Evolutionary conservation across 2,797 vertebrate species (phyloP), one percentile per base, ranked within the genome.

Genomic region (Cossypha niveicapilla): DNA sequence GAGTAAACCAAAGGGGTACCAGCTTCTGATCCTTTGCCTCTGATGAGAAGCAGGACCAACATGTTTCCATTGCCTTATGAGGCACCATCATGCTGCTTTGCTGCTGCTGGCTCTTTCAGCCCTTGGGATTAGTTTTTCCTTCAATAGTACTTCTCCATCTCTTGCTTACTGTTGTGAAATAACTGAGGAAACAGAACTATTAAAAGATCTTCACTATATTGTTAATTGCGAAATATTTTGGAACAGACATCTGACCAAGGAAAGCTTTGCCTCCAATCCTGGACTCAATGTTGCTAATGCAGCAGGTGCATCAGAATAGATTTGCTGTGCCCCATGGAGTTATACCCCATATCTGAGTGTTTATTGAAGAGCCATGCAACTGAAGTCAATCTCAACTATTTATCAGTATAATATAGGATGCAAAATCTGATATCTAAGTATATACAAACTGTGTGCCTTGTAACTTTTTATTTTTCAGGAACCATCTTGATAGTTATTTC

Each of bases 351-450:
- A 45, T 54, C 5, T 75, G 22, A 62, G 32, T 60, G 24, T 47
- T 76, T 62, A 32, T 17, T 57, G 25, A 91, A 63, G 68, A 67
- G 11, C 30, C 48, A 12, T 48, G 44, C 35, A 72, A 58, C 11
- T 51, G 25, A 70, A 75, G 11, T 56, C 10, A 61, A 42, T 77
- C n/a, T 10, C 13, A 72, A 8, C 14, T 58, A 28, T 71, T 83
- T 32, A 34, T 61, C 58, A 53, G 1, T 37, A n/a, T 45, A 54
- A 76, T 13, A 39, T 0, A 44, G 34, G 27, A 35, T 63, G 23
- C 44, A 89, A 51, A 88, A 92, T 83, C n/a, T 48, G n/a, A 4
- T 88, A 19, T 12, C n/a, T 79, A 66, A 88, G 63, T 57, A 42
- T 9, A 18, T 61, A 13, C 76, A 72, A 78, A 72, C 30, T n/a